phyloP scores from a whole-genome alignment of 2,797 vertebrate genomes.

The Enteromius viviparus region DNA sequence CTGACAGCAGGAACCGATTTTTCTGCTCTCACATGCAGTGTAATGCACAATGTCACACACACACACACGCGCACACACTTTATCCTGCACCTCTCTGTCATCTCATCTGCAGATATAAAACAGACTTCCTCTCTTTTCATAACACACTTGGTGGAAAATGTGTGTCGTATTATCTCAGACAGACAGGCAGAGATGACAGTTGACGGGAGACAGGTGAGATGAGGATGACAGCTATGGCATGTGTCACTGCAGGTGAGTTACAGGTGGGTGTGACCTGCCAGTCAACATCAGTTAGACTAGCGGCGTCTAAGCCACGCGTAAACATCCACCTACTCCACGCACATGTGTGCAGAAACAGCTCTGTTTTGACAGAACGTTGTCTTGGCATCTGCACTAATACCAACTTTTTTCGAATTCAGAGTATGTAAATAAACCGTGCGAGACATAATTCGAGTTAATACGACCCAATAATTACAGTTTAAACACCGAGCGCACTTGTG shows the following conservation, averaged over 20 bases:
- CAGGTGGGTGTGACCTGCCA: slow-evolving; percentile 54
- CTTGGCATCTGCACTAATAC: slow-evolving; percentile 19
- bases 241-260: slow-evolving; percentile 50
- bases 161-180: slow-evolving; percentile 20
- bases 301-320: not conserved
- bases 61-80: not conserved
- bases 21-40: slow-evolving; percentile 33
- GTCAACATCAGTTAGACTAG: slow-evolving; percentile 46
- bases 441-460: slow-evolving; percentile 12
- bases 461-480: not conserved
- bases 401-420: slow-evolving; percentile 6
- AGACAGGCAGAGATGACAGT: slow-evolving; percentile 38
- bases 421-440: slow-evolving; percentile 29
- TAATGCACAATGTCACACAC: slow-evolving; percentile 34
- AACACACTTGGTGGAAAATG: slow-evolving; percentile 13
- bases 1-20: slow-evolving; percentile 42
- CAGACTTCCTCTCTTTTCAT: slow-evolving; percentile 41
- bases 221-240: slow-evolving; percentile 50
- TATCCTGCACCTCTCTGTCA: slow-evolving; percentile 34
- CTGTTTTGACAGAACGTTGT: slow-evolving; percentile 38
- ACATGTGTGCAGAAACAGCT: slow-evolving; percentile 15
- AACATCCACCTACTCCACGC: slow-evolving; percentile 23
- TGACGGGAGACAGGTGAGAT: slow-evolving; percentile 47
- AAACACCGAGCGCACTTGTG: slow-evolving; percentile 19
- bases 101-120: slow-evolving; percentile 27